Evolutionary conservation across 2,797 vertebrate species (phyloP).

Genomic region (Darevskia mixta): DNA sequence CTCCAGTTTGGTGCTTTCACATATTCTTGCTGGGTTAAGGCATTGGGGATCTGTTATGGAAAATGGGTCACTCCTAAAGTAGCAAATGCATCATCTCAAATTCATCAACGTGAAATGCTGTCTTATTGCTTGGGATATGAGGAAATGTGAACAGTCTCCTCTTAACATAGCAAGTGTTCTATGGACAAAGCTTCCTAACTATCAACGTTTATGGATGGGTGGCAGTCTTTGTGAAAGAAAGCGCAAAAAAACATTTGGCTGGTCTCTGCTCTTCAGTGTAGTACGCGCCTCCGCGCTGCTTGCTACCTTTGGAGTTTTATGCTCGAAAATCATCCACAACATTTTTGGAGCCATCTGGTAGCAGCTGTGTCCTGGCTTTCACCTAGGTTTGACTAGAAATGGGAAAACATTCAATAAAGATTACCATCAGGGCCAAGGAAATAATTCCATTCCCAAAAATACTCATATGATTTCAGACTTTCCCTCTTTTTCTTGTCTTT

Average conservation of each 20-base stretch:
- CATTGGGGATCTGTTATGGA: no score
- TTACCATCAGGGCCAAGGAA: conserved; percentile 40
- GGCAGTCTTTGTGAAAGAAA: not conserved
- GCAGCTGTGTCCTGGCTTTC: conserved; percentile 50
- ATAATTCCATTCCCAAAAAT: not conserved
- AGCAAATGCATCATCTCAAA: not conserved
- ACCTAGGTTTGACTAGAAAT: conserved; percentile 50
- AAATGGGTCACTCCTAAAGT: not conserved
- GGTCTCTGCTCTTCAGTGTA: not conserved
- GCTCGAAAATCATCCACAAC: conserved; percentile 20
- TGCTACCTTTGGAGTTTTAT: conserved; percentile 33
- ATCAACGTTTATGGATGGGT: conserved; percentile 8
- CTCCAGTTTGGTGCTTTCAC: no score
- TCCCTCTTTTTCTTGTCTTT: not conserved
- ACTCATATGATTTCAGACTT: conserved; percentile 12
- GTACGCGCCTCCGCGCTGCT: not conserved
- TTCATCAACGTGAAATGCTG: not conserved
- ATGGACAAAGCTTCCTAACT: not conserved
- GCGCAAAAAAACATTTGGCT: not conserved
- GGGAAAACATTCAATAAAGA: conserved; percentile 48
- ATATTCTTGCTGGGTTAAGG: not conserved
- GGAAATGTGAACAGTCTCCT: not conserved
- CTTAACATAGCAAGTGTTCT: not conserved
- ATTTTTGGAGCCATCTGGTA: conserved; percentile 42
- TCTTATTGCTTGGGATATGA: not conserved